Evolutionary conservation across 2,888 invertebrate genomes (phyloP).

Genomic region (Brachyptera risi): DNA sequence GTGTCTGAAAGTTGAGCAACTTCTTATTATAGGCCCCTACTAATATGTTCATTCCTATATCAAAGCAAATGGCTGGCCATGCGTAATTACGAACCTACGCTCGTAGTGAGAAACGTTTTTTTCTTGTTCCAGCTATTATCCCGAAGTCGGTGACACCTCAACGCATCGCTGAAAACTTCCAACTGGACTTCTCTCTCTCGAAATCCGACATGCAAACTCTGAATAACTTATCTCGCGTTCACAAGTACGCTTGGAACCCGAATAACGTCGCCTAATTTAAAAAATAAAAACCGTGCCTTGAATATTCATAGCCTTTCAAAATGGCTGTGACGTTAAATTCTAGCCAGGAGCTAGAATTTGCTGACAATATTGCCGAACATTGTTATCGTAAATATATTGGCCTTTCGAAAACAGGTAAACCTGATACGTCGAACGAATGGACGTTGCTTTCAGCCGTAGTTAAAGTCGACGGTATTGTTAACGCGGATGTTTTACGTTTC

Average conservation of each 20-base stretch:
- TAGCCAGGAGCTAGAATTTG: conserved; percentile 38
- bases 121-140: conserved; percentile 50
- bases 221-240: conserved; percentile 41
- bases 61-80: not conserved
- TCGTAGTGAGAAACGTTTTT: not conserved
- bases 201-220: conserved; percentile 51
- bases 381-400: conserved; percentile 57
- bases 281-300: not conserved
- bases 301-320: not conserved
- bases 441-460: conserved; percentile 76
- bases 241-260: conserved; percentile 57
- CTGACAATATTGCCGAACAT: conserved; percentile 53
- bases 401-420: conserved; percentile 78
- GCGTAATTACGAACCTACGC: not conserved
- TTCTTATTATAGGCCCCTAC: no score
- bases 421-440: conserved; percentile 66
- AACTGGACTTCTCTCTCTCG: conserved; percentile 55
- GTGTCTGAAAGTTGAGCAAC: no score
- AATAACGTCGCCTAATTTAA: conserved; percentile 44
- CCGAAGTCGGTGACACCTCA: conserved; percentile 57
- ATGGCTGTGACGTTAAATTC: not conserved
- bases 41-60: no score
- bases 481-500: not conserved
- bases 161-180: conserved; percentile 57
- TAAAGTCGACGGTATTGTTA: conserved; percentile 41